Conservation (phyloP, 2,888 invertebrate genomes). For the Drosophila siamana region DNA sequence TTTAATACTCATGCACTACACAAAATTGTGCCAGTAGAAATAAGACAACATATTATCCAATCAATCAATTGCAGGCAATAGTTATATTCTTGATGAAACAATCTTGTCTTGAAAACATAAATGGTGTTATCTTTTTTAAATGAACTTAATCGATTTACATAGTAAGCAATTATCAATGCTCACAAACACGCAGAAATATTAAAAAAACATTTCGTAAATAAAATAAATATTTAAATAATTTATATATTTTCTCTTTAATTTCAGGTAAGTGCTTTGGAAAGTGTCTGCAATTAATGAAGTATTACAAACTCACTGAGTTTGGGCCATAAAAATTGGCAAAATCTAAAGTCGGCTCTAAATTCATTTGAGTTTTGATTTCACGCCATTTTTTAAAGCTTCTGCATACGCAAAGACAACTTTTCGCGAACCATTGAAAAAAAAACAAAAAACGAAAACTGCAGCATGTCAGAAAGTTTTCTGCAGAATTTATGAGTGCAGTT, state of each 20-base stretch:
- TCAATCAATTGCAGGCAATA: too few species aligned
- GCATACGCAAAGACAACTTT: constrained; percentile 61
- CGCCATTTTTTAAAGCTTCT: constrained; percentile 31
- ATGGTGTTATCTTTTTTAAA: too few species aligned
- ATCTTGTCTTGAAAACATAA: neutral
- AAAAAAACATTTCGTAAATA: too few species aligned
- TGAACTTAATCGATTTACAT: too few species aligned
- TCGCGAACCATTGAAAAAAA: constrained; percentile 34
- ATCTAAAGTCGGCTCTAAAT: constrained; percentile 24
- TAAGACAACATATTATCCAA: neutral
- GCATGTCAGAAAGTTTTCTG: constrained; percentile 72
- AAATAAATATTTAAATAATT: constrained; percentile 21
- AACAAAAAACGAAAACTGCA: constrained; percentile 63
- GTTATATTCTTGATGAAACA: too few species aligned
- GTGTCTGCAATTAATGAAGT: constrained; percentile 40
- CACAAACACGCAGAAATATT: too few species aligned
- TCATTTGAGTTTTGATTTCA: constrained; percentile 31
- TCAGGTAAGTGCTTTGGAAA: constrained; percentile 56
- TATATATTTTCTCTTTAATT: constrained; percentile 37
- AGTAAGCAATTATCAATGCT: too few species aligned
- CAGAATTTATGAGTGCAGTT: constrained; percentile 78
- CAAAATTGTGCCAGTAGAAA: neutral
- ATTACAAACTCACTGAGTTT: constrained; percentile 27
- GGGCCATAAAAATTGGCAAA: constrained; percentile 17
- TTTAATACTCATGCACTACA: neutral